Evolutionary conservation across 2,113 vertebrate genomes (phyloP), one percentile per base, ranked within the genome.

Genomic region (Apodemus speciosus): DNA sequence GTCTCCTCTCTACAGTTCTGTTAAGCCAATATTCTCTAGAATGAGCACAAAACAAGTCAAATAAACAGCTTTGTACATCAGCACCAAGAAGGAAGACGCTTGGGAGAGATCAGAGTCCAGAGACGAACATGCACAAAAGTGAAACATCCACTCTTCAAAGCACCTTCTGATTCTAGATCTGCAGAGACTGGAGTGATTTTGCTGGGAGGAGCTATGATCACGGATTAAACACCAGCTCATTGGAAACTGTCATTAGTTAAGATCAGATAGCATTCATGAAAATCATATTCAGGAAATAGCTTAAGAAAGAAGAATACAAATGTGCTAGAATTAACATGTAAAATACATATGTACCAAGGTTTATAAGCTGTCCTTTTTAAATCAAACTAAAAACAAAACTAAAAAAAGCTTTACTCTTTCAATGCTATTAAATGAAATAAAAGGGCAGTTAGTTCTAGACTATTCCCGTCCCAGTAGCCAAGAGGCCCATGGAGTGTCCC

Each of bases 1-100:
- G 93, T 95, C 96, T 46, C 71, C 95, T 97, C 97, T 97, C 83
- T 96, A 95, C 98, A 98, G 98, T 98, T 97, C 97, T 98, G 97
- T 98, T 98, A 98, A 98, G 98, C 98, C 98, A 98, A 97, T 98
- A 98, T 96, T 98, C 98, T 98, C 98, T 98, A 98, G 98, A 98
- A 98, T 98, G 98, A 98, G 98, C 98, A 98, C 98, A 98, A 98
- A 98, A 98, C 96, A 97, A 98, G 97, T 97, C 0, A 97, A 98
- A 97, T 97, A 97, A 98, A 98, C 97, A 98, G 98, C 98, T 98
- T 98, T 98, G 97, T 98, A 98, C 98, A 98, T 98, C 98, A 98
- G 96, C 98, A 98, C 98, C 97, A 96, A 98, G 97, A 84, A 96
- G 80, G 90, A 98, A 98, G 97, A 98, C 88, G 53, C 95, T 97